phyloP scores from a whole-genome alignment of 2,797 vertebrate genomes.

The Dromococcyx pavoninus region DNA sequence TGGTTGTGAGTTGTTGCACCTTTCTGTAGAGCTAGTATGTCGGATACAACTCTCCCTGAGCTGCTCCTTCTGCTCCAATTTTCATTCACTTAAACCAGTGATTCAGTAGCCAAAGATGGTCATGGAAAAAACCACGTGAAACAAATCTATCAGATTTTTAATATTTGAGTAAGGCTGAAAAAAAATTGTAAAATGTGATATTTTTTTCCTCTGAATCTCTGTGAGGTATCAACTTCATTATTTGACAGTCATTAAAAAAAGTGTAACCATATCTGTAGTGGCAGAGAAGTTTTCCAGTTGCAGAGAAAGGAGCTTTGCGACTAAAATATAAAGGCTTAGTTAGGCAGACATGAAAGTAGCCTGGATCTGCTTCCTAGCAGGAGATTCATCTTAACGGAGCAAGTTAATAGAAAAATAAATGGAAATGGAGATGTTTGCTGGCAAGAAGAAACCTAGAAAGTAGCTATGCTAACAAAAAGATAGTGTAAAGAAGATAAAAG shows the following conservation, averaged over 20 bases:
- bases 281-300: not conserved
- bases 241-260: not conserved
- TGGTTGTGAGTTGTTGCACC: not conserved
- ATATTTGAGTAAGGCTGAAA: not conserved
- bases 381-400: not conserved
- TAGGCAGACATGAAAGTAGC: not conserved
- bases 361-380: not conserved
- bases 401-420: conserved; percentile 1
- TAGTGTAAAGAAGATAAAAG: not conserved
- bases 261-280: not conserved
- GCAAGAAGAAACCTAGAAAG: not conserved
- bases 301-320: not conserved
- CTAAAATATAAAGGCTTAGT: not conserved
- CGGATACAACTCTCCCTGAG: not conserved
- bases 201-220: not conserved
- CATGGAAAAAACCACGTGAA: fast-evolving
- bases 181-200: not conserved
- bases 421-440: not conserved
- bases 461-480: not conserved
- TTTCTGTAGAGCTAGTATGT: not conserved
- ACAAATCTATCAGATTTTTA: not conserved
- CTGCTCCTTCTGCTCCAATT: not conserved
- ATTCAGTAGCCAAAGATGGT: not conserved
- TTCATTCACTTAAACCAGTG: not conserved
- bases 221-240: not conserved